Evolutionary conservation across 2,113 vertebrate genomes (phyloP).

Genomic region (Thymallus thymallus): DNA sequence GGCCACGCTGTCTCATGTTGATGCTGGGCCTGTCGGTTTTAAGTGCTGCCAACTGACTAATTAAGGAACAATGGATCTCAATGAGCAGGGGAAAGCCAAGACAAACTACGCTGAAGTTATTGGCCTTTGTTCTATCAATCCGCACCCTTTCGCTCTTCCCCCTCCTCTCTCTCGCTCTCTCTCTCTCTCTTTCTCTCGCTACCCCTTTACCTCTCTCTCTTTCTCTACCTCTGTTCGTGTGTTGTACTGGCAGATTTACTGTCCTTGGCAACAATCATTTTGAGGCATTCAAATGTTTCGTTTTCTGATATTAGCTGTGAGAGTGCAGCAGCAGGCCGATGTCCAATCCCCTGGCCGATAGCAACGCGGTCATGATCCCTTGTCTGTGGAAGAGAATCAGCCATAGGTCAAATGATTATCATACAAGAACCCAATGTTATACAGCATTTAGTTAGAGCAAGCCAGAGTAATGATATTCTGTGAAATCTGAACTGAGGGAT

Average conservation of each 20-base stretch:
- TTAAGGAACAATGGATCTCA: not conserved
- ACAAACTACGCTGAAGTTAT: not conserved
- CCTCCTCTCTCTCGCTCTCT: conserved; percentile 15
- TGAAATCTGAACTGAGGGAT: no score
- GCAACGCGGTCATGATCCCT: not conserved
- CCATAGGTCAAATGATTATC: not conserved
- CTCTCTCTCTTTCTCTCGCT: conserved; percentile 18
- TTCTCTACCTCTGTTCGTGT: conserved; percentile 11
- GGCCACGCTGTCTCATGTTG: not conserved
- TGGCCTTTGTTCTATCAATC: not conserved
- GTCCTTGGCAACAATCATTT: conserved; percentile 61
- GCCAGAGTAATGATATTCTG: no score
- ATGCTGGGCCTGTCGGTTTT: not conserved
- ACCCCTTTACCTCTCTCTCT: conserved; percentile 42
- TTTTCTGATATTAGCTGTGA: not conserved
- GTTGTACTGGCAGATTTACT: conserved; percentile 49
- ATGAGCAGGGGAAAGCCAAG: not conserved
- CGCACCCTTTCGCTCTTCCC: not conserved
- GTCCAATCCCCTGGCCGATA: not conserved
- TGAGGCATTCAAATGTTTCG: conserved; percentile 46
- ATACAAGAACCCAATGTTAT: no score
- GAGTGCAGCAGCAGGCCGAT: not conserved
- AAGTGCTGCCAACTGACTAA: not conserved
- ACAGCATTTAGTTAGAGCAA: no score
- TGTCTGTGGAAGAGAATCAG: not conserved